phyloP scores from a whole-genome alignment of 2,113 vertebrate genomes.

The Arenaria interpres region DNA sequence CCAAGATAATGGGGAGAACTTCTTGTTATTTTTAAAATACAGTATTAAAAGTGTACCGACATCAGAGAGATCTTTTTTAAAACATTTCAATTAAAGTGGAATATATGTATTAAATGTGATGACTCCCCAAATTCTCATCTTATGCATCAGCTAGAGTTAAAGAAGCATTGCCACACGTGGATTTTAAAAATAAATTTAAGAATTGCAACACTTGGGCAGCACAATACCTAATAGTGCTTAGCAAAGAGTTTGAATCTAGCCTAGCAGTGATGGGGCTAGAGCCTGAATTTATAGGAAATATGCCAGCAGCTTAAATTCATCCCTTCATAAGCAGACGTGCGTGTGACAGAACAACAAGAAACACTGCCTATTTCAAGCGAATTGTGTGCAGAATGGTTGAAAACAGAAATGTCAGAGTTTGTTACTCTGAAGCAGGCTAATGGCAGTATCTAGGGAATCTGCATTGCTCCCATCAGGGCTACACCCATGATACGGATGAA shows the following conservation, averaged over 20 bases:
- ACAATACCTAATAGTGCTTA: background rate
- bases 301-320: background rate
- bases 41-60: background rate
- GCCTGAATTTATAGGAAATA: background rate
- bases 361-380: background rate
- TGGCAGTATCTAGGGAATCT: background rate
- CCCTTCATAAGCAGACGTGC: background rate
- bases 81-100: background rate
- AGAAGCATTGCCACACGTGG: background rate
- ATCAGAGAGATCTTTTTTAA: background rate
- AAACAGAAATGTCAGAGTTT: background rate
- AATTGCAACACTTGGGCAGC: background rate
- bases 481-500: background rate
- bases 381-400: background rate
- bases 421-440: background rate
- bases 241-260: background rate
- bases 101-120: background rate
- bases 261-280: background rate
- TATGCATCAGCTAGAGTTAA: background rate
- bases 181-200: background rate
- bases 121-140: background rate
- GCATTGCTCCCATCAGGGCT: background rate
- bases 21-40: background rate
- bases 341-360: background rate
- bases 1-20: background rate